Conservation (phyloP, 2,797 vertebrate species). For the Phrynocephalus guinanensis region DNA sequence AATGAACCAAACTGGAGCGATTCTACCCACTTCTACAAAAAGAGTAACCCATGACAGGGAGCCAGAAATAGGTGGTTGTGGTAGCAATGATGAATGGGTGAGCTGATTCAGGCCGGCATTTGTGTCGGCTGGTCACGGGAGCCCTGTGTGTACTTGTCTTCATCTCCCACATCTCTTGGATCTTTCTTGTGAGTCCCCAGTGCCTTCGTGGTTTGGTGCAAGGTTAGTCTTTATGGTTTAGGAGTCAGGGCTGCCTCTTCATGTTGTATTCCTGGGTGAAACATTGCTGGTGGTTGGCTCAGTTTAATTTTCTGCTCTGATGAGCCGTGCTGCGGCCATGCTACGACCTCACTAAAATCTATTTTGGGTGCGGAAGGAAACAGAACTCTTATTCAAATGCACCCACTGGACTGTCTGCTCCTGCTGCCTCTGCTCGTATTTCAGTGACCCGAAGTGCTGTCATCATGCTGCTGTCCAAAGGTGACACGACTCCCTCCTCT, state of each 20-base stretch:
- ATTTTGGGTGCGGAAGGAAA: slow-evolving; percentile 1
- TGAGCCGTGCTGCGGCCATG: background rate
- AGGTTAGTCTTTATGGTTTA: background rate
- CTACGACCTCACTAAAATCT: slow-evolving; percentile 17
- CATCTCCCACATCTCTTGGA: background rate
- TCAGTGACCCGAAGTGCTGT: background rate
- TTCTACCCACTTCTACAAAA: too few relatives aligned
- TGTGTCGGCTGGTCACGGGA: too few relatives aligned
- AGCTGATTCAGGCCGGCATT: too few relatives aligned
- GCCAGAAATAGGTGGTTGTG: too few relatives aligned
- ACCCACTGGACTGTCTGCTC: background rate
- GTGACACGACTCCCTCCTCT: too few relatives aligned
- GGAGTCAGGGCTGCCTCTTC: fast-evolving
- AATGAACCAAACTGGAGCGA: too few relatives aligned
- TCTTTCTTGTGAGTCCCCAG: background rate
- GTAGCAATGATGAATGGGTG: too few relatives aligned
- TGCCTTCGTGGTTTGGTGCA: background rate
- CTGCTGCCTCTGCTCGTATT: slow-evolving; percentile 47
- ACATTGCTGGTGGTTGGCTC: background rate
- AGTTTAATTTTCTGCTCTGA: slow-evolving; percentile 24
- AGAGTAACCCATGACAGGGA: too few relatives aligned
- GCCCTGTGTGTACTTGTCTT: too few relatives aligned
- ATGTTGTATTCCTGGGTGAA: background rate
- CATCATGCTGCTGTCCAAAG: fast-evolving
- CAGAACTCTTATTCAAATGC: slow-evolving; percentile 36